Base-by-base conservation (phyloP, 2,113 vertebrate species). In the Bubo blakistoni region DNA sequence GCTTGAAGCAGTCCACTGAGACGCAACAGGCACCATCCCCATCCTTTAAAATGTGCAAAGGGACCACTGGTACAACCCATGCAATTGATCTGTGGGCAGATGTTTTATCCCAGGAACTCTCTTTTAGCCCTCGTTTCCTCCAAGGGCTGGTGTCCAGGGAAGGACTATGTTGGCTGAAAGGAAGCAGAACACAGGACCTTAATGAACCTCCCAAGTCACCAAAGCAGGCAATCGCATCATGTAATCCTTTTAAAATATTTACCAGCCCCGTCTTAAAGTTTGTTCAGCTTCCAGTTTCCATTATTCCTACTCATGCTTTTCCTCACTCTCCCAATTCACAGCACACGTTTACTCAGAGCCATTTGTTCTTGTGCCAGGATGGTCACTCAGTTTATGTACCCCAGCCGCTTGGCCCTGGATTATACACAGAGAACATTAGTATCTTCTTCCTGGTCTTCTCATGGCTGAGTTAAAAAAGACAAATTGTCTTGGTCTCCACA, bases 281-380 rank as follows among this genome's bases (percentile, higher is more conserved):
- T 92, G 71, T 80, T 88, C 71, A 77, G 79, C 63, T 92, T 96
- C 90, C 92, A 90, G 74, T 88, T 95, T 93, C 90, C 70, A 80
- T 95, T 93, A 88, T 90, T 86, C 51, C 38, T 71, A 21, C 40
- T 29, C 51, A 88, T 30, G 71, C 26, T 88, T 95, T 80, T 90
- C 34, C 78, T 88, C 49, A 21, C 49, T 55, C 81, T 70, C 61
- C 71, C 42, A 88, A 30, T 54, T 67, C 74, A 34, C 26, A 83
- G 70, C 57, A 79, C 57, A 79, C 1, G 0, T 62, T 92, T 80
- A 22, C 84, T 90, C 70, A 73, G 58, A 82, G 66, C 16, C 46
- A 58, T 94, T 79, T 93, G 47, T 58, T 95, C 71, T 82, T 5
- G 1, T 66, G 94, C 81, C 84, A 94, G 70, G 34, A 69, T 32